Conservation (phyloP, 2,797 vertebrate genomes). For the Petrocephalus schoutedeni region DNA sequence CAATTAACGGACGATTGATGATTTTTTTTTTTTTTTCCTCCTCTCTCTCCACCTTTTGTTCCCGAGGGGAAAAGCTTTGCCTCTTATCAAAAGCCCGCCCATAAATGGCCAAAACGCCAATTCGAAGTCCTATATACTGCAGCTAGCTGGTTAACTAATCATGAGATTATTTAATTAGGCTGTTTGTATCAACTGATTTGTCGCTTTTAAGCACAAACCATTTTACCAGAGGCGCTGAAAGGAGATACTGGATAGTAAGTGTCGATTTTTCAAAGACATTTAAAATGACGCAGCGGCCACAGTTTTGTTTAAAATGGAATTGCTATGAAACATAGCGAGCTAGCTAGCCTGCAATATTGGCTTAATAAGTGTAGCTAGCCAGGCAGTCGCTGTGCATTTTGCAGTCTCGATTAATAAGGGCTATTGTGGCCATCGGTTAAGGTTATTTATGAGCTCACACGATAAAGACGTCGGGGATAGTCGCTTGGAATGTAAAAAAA, state of each 20-base stretch:
- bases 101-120: conserved; percentile 46
- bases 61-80: conserved; percentile 70
- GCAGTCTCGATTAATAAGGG: conserved; percentile 7
- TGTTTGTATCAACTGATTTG: conserved; percentile 61
- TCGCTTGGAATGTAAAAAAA: conserved; percentile 27
- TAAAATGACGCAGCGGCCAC: conserved; percentile 37
- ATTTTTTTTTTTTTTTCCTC: conserved; percentile 65
- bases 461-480: conserved; percentile 71
- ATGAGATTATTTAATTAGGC: conserved; percentile 52
- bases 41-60: conserved; percentile 64
- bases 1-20: conserved; percentile 79
- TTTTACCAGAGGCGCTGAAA: conserved; percentile 76
- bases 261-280: conserved; percentile 76
- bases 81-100: conserved; percentile 68
- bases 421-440: conserved; percentile 23
- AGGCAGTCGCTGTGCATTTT: conserved; percentile 12
- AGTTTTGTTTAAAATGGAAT: conserved; percentile 4
- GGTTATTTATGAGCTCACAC: conserved; percentile 85
- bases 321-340: conserved; percentile 12
- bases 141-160: conserved; percentile 45
- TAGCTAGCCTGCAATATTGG: conserved; percentile 2
- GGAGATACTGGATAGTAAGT: conserved; percentile 91
- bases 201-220: conserved; percentile 76
- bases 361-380: neutral
- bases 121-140: conserved; percentile 47